phyloP scores from a whole-genome alignment of 2,797 vertebrate genomes.

The Melanotaenia parkinsoni region DNA sequence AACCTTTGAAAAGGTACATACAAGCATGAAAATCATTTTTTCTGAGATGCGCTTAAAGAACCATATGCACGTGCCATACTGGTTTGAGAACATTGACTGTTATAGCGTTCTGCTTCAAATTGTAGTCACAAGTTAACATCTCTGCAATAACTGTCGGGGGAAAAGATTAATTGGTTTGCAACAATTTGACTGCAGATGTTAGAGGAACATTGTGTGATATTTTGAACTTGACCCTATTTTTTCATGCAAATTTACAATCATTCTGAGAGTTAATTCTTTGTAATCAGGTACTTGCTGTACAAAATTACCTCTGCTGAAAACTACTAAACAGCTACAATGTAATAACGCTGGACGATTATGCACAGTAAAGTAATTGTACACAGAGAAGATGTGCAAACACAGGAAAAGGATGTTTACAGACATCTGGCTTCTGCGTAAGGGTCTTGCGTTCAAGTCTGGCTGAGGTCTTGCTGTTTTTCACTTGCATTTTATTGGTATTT shows the following conservation, averaged over 20 bases:
- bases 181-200: neutral
- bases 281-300: neutral
- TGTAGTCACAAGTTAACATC: neutral
- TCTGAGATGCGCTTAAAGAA: conserved; percentile 5
- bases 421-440: neutral
- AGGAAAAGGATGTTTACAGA: neutral
- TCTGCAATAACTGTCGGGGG: neutral
- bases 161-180: neutral
- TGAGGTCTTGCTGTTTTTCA: neutral
- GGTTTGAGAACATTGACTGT: conserved; percentile 9
- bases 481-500: neutral
- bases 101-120: neutral
- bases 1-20: conserved; percentile 3
- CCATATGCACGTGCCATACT: neutral
- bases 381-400: neutral
- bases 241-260: neutral
- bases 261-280: no score
- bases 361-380: neutral
- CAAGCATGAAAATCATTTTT: conserved; percentile 8
- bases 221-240: neutral
- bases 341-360: neutral
- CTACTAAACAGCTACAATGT: neutral
- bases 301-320: neutral
- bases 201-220: neutral
- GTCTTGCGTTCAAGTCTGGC: neutral